phyloP scores from a whole-genome alignment of 2,888 invertebrate genomes.

The Athripsodes cinereus region DNA sequence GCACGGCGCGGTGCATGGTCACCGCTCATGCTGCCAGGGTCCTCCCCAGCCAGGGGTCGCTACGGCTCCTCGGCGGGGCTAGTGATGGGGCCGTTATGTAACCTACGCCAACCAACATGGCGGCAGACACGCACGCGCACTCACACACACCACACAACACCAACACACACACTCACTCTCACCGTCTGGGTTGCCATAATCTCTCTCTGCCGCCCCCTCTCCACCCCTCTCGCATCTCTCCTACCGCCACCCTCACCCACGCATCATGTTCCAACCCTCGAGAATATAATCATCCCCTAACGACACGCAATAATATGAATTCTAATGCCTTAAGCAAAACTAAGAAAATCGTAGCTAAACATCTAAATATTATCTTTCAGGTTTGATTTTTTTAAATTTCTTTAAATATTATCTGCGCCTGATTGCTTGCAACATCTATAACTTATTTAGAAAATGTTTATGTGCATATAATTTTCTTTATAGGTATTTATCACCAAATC shows the following conservation, averaged over 20 bases:
- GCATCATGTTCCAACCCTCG: slow-evolving; percentile 11
- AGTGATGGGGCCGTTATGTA: slow-evolving; percentile 28
- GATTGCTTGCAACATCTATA: too few species aligned
- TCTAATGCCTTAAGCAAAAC: too few species aligned
- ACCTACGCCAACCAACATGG: slow-evolving; percentile 24
- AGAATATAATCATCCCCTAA: not conserved
- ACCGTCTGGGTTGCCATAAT: slow-evolving; percentile 5
- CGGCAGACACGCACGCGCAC: slow-evolving; percentile 29
- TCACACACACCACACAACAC: slow-evolving; percentile 8
- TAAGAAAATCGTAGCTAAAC: too few species aligned
- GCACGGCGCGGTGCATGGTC: slow-evolving; percentile 58
- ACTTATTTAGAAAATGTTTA: too few species aligned
- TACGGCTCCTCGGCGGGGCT: slow-evolving; percentile 22
- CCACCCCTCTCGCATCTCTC: slow-evolving; percentile 11
- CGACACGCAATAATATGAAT: not conserved
- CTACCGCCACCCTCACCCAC: slow-evolving; percentile 14
- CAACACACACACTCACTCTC: too few species aligned
- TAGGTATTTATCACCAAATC: too few species aligned
- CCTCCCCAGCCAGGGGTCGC: slow-evolving; percentile 27
- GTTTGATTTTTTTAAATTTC: too few species aligned
- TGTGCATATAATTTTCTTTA: too few species aligned
- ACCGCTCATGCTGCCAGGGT: slow-evolving; percentile 47
- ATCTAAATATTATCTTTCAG: too few species aligned
- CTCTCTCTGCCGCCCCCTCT: slow-evolving; percentile 13
- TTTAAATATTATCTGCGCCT: too few species aligned